These are phyloP conservation scores for Notodonta dromedarius DNA, from an alignment of 2,888 invertebrate species.

Conservation along the genomic window DNA sequence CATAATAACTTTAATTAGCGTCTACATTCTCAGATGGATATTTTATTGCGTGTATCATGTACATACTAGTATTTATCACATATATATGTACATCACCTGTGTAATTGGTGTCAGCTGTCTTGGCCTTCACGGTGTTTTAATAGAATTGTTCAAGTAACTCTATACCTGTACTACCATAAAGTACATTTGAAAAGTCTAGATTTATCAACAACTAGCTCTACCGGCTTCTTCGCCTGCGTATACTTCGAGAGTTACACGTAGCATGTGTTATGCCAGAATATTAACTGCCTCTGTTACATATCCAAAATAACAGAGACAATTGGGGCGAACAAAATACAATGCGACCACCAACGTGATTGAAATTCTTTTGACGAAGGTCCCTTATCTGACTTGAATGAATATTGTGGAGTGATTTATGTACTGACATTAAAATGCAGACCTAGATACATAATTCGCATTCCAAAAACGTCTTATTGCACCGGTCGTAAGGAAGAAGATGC, in stretches of 20 bases:
- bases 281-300: too few species aligned
- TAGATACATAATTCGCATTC: conserved; percentile 5
- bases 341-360: conserved; percentile 5
- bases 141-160: conserved; percentile 53
- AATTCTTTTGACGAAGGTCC: not conserved
- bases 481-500: conserved; percentile 1
- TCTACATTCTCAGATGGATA: not conserved
- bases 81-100: conserved; percentile 5
- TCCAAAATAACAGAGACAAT: not conserved
- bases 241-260: too few species aligned
- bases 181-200: not conserved
- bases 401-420: conserved; percentile 2
- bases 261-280: too few species aligned
- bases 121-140: conserved; percentile 58
- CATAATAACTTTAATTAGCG: not conserved
- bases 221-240: too few species aligned
- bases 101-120: conserved; percentile 48
- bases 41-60: not conserved
- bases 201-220: not conserved
- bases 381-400: conserved; percentile 6
- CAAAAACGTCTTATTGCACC: conserved; percentile 4
- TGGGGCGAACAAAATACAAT: not conserved
- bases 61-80: not conserved
- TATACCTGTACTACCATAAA: conserved; percentile 24
- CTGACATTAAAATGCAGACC: conserved; percentile 5